Evolutionary conservation across 2,113 vertebrate species (phyloP).

Genomic region (Prunella himalayana): DNA sequence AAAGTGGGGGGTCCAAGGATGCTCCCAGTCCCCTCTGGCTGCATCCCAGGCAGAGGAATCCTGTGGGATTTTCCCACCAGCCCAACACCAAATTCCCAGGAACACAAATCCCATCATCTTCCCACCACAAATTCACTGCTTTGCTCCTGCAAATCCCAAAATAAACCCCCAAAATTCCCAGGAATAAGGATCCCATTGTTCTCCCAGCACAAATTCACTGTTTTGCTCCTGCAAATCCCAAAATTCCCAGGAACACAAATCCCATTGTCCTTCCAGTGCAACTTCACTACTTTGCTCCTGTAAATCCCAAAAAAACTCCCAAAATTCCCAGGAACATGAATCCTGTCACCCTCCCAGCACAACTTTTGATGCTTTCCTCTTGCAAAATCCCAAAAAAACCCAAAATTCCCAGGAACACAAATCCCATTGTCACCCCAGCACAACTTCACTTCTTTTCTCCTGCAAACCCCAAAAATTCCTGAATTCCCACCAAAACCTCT

Average conservation of each 20-base stretch:
- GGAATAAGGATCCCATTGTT: rapidly evolving
- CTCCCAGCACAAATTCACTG: not conserved
- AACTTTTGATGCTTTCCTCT: not conserved
- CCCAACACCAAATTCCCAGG: not conserved
- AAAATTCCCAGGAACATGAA: rapidly evolving
- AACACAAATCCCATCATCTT: rapidly evolving
- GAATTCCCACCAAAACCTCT: not conserved
- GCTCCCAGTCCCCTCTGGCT: rapidly evolving
- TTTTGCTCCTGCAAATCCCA: not conserved
- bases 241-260: not conserved
- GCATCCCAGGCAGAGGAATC: not conserved
- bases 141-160: not conserved
- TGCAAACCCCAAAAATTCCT: rapidly evolving
- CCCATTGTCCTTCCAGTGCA: not conserved
- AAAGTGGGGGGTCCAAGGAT: not conserved
- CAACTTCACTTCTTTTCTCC: not conserved
- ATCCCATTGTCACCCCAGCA: rapidly evolving
- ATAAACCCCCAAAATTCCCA: not conserved
- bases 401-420: rapidly evolving
- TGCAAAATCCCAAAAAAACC: not conserved
- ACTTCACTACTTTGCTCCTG: no score
- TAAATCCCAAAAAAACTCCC: no score
- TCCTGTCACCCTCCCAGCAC: not conserved
- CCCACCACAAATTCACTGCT: no score
- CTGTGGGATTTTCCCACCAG: rapidly evolving